Evolutionary conservation across 64 coral and sea anemone genomes (phyloP).

Genomic region (Pocillopora damicornis): DNA sequence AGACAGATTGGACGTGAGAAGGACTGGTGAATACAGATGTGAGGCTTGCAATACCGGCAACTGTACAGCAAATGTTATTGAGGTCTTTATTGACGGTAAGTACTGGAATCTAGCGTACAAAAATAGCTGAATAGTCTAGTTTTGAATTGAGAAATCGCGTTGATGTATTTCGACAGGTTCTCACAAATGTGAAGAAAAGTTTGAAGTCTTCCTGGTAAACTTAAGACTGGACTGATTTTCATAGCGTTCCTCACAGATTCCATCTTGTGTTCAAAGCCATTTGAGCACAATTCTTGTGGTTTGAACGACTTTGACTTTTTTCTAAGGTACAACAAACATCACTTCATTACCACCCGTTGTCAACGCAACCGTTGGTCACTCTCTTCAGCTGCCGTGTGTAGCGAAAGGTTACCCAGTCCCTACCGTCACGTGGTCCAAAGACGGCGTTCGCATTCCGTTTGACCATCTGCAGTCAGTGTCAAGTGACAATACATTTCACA

Average conservation of each 20-base stretch:
- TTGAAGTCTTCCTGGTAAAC: too few relatives aligned
- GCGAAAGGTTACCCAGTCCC: slow-evolving; percentile 57
- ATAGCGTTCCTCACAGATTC: too few relatives aligned
- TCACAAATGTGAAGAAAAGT: too few relatives aligned
- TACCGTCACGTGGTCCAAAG: slow-evolving; percentile 35
- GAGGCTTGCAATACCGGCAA: slow-evolving; percentile 61
- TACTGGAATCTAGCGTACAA: background rate
- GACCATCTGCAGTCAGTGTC: slow-evolving; percentile 39
- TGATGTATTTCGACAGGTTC: too few relatives aligned
- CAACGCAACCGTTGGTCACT: slow-evolving; percentile 26
- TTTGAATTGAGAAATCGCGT: too few relatives aligned
- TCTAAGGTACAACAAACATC: slow-evolving; percentile 43
- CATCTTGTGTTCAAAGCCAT: too few relatives aligned
- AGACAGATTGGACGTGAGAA: slow-evolving; percentile 34
- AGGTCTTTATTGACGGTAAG: slow-evolving; percentile 66
- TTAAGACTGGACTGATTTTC: too few relatives aligned
- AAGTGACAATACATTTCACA: slow-evolving; percentile 24
- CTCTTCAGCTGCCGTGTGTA: slow-evolving; percentile 42
- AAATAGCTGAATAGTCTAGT: background rate
- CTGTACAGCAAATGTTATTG: slow-evolving; percentile 48
- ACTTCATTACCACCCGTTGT: background rate
- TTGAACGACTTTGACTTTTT: background rate
- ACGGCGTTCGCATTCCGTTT: slow-evolving; percentile 27
- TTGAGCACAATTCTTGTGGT: too few relatives aligned
- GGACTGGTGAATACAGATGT: slow-evolving; percentile 77